These are phyloP conservation scores for Cebus imitator DNA, from an alignment of 2,113 vertebrate genomes.

Conservation along the genomic window DNA sequence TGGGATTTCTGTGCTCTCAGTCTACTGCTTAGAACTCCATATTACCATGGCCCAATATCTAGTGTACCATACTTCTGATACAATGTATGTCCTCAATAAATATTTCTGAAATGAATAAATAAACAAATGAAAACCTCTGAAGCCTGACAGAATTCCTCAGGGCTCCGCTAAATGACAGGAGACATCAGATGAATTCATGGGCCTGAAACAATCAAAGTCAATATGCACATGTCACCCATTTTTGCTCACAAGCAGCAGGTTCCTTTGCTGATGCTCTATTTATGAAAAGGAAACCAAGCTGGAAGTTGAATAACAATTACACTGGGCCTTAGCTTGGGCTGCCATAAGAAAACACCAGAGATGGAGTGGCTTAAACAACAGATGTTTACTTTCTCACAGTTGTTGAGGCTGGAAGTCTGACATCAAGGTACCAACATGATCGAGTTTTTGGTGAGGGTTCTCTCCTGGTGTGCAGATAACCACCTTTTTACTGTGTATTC, in stretches of 20 bases:
- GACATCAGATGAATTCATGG: neutral
- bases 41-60: neutral
- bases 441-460: neutral
- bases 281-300: neutral
- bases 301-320: neutral
- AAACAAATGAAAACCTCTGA: neutral
- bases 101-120: neutral
- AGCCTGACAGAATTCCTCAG: neutral
- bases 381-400: neutral
- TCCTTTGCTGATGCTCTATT: neutral
- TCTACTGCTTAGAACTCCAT: neutral
- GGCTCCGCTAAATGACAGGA: neutral
- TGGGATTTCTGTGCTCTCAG: neutral
- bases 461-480: neutral
- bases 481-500: neutral
- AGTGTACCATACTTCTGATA: neutral
- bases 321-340: neutral
- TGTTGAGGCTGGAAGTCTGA: neutral
- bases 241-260: neutral
- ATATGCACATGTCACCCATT: neutral
- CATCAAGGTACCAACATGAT: neutral
- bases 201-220: neutral
- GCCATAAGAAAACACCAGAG: neutral
- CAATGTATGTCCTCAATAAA: slow-evolving; percentile 5
- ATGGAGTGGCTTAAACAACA: neutral